Evolutionary conservation across 2,113 vertebrate genomes (phyloP).

Genomic region (Pardalotus punctatus): DNA sequence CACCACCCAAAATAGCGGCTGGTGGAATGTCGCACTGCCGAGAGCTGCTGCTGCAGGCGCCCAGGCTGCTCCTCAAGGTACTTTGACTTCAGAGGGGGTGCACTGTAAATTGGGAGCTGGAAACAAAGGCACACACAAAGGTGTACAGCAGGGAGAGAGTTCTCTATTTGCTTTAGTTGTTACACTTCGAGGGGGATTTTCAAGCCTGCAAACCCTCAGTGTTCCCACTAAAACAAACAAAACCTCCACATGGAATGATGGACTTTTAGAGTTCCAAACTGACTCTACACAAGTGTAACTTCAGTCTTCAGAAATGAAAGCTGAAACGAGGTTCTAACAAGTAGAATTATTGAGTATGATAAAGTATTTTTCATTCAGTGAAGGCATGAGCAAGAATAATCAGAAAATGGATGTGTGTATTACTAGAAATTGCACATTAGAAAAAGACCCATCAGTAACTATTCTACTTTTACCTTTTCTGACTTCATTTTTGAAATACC

Average conservation of each 20-base stretch:
- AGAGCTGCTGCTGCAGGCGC: constrained; percentile 73
- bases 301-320: neutral
- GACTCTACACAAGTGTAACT: neutral
- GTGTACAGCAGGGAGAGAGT: neutral
- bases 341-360: neutral
- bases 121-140: neutral
- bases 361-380: neutral
- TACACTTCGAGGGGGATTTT: accelerated
- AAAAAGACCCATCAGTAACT: neutral
- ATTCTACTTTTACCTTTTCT: neutral
- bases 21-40: constrained; percentile 54
- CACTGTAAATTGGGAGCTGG: constrained; percentile 84
- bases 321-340: neutral
- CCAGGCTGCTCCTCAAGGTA: constrained; percentile 80
- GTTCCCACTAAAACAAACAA: neutral
- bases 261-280: neutral
- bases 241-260: accelerated
- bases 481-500: neutral
- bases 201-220: neutral
- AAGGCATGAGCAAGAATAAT: neutral
- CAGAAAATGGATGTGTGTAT: neutral
- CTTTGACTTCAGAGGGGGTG: constrained; percentile 50
- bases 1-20: constrained; percentile 67
- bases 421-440: neutral
- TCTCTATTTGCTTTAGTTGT: neutral